Base-by-base conservation (phyloP, 2,797 vertebrate species). In the Pangasius sanitwongsei region DNA sequence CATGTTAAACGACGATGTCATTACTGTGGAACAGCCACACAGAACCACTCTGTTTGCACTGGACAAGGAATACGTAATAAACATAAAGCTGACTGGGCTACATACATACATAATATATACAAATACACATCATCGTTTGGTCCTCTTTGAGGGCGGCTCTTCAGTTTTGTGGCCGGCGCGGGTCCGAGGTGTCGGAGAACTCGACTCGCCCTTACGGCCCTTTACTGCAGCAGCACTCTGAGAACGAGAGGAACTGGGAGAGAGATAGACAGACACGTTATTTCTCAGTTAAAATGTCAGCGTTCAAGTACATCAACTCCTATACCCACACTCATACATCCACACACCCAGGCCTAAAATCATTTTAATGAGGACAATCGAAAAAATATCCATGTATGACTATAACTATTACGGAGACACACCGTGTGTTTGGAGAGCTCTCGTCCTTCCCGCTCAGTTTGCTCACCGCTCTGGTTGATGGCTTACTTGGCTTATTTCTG, bases 401-500 rank as follows among this genome's bases (percentile, higher is more conserved):
- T 37, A 13, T 23, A 25, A 59, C 8, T 28, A 63, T 28, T 25
- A 4, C 0, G 23, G 6, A 57, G 20, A 80, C 95, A 92, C 92
- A 97, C 96, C 96, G 96, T 23, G 94, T 92, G 92, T 90, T 94
- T 89, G 94, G 92, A 91, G 96, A 61, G 87, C 92, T 89, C 88
- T 96, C 96, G 87, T 96, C 96, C 94, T 95, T 96, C 65, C 94
- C 92, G 89, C 93, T 95, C 91, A 96, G 94, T 94, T 97, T 97
- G 92, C 96, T 97, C 83, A 95, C 70, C 37, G 98, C 97, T 91
- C 96, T 95, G 89, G 98, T 97, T 87, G 97, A 97, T 69, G 97
- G 97, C 94, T 98, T 97, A 92, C 96, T 97, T 81, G 95, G 95
- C 92, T 97, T 97, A 93, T 97, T 98, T 94, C 98, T 98, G 96